Percentiles rank a stretch among this genome's conserved stretches.
Evolutionary conservation across 2,888 invertebrate species (phyloP).

Genomic region (Thysanoteuthis rhombus): DNA sequence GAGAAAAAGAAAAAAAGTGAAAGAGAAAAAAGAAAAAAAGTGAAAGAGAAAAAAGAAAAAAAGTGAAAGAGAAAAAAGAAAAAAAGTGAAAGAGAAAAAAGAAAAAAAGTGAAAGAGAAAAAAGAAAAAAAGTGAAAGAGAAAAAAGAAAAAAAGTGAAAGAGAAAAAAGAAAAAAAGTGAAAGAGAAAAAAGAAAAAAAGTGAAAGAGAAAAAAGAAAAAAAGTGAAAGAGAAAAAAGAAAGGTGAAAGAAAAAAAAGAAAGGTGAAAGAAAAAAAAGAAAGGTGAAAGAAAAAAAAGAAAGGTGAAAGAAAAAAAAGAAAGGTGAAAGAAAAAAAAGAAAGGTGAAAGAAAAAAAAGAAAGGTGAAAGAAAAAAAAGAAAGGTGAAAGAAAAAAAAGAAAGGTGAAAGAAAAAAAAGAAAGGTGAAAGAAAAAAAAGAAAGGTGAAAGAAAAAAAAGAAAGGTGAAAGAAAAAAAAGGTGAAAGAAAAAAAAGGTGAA

Average conservation of each 20-base stretch:
- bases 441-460: not conserved
- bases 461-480: too few relatives aligned
- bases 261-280: not conserved
- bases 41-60: too few relatives aligned
- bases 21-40: too few relatives aligned
- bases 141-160: too few relatives aligned
- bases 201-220: not conserved
- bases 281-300: not conserved
- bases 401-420: not conserved
- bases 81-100: too few relatives aligned
- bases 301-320: not conserved
- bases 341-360: too few relatives aligned
- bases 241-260: not conserved
- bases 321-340: too few relatives aligned
- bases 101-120: fast-evolving
- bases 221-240: not conserved
- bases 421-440: not conserved
- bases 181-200: not conserved
- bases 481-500: too few relatives aligned
- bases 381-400: too few relatives aligned
- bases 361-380: too few relatives aligned
- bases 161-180: too few relatives aligned
- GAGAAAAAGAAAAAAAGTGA: not conserved
- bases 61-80: fast-evolving
- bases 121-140: too few relatives aligned